phyloP scores from a whole-genome alignment of 2,797 vertebrate species.

The Melanotaenia nigrans region DNA sequence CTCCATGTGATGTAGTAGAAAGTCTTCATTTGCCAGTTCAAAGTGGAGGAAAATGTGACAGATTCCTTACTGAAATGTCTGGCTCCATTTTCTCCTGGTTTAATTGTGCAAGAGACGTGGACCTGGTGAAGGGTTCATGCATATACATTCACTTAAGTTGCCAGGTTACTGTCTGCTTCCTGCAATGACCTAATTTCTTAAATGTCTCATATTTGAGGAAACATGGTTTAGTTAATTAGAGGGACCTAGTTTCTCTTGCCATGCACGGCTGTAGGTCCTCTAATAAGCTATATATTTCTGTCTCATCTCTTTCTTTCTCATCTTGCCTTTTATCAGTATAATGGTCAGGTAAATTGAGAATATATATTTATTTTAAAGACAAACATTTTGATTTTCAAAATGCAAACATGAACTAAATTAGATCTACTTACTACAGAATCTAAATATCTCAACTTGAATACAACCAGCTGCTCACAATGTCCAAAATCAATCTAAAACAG shows the following conservation, averaged over 20 bases:
- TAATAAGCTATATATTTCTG: not conserved
- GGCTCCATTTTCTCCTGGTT: not conserved
- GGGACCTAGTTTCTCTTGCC: not conserved
- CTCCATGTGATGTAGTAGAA: constrained; percentile 1
- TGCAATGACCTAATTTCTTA: constrained; percentile 21
- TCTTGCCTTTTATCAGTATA: not conserved
- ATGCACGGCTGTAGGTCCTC: not conserved
- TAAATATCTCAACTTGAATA: not conserved
- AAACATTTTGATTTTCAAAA: not conserved
- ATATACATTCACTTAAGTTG: constrained; percentile 19
- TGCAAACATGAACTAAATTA: not conserved
- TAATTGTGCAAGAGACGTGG: constrained; percentile 9
- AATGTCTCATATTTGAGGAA: constrained; percentile 15
- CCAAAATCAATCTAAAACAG: too few species aligned
- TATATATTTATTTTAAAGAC: not conserved
- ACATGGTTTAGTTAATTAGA: constrained; percentile 9
- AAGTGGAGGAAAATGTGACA: not conserved
- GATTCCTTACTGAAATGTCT: not conserved
- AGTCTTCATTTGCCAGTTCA: constrained; percentile 2
- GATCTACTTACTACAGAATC: not conserved
- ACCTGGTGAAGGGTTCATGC: constrained; percentile 6
- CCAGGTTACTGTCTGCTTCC: constrained; percentile 7
- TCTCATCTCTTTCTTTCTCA: not conserved
- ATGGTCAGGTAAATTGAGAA: not conserved
- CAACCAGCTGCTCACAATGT: not conserved